A percentile compares a stretch with the other conserved stretches of the same genome.
Evolutionary conservation across 2,888 invertebrate genomes (phyloP).

Genomic region (Macaria notata): DNA sequence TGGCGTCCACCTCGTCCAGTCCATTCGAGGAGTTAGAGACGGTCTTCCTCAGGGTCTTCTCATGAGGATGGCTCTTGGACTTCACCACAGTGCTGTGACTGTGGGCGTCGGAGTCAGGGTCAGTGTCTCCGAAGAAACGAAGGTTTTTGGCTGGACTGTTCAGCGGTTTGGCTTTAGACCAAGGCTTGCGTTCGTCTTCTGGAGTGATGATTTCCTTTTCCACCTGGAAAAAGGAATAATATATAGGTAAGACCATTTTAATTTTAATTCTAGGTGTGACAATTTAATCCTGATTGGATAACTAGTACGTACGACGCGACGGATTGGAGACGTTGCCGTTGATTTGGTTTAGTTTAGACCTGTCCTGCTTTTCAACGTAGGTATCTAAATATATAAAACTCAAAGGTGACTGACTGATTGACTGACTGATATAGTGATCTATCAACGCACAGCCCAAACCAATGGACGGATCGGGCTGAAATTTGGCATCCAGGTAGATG

Average conservation of each 20-base stretch:
- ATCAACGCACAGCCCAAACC: no score
- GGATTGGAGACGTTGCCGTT: no score
- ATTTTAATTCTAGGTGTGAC: no score
- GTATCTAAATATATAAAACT: no score
- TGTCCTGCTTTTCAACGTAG: no score
- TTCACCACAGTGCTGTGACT: constrained; percentile 54
- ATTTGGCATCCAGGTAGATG: no score
- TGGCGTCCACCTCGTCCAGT: constrained; percentile 67
- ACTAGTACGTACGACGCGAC: no score
- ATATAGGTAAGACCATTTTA: neutral
- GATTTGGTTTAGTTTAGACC: no score
- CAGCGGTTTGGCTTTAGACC: constrained; percentile 55
- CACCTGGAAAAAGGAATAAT: constrained; percentile 46
- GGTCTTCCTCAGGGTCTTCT: constrained; percentile 63
- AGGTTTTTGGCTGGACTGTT: constrained; percentile 85
- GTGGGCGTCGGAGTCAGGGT: constrained; percentile 87
- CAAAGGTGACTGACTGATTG: no score
- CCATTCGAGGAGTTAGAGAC: constrained; percentile 73
- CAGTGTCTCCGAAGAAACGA: constrained; percentile 93
- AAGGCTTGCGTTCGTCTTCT: constrained; percentile 79
- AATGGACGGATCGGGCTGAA: no score
- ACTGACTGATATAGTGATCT: no score
- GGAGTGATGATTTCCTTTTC: constrained; percentile 78
- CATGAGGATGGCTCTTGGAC: constrained; percentile 54
- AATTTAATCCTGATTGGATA: no score